These are phyloP conservation scores for Linnaemya tessellans DNA, from an alignment of 2,888 invertebrate species.

Conservation along the genomic window DNA sequence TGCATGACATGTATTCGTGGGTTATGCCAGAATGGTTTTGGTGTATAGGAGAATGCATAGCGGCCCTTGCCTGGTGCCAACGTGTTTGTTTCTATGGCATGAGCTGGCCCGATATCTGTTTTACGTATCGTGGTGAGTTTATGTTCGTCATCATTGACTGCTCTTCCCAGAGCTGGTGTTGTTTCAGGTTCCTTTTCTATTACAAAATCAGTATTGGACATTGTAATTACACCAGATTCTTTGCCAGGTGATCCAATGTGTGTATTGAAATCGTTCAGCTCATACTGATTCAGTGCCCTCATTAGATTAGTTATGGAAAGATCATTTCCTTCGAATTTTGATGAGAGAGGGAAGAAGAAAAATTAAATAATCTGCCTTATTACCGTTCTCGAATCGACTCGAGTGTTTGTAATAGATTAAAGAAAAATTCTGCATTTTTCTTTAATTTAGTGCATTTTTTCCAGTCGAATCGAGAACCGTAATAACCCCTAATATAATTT, in stretches of 20 bases:
- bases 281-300: slow-evolving; percentile 79
- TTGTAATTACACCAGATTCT: slow-evolving; percentile 80
- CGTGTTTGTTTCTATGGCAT: slow-evolving; percentile 85
- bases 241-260: slow-evolving; percentile 80
- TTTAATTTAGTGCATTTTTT: too few species aligned
- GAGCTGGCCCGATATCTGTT: slow-evolving; percentile 83
- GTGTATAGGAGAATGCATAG: slow-evolving; percentile 94
- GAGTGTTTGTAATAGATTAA: too few species aligned
- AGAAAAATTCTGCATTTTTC: too few species aligned
- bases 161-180: slow-evolving; percentile 74
- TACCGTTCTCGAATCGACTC: too few species aligned
- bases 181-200: slow-evolving; percentile 79
- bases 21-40: slow-evolving; percentile 90
- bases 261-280: slow-evolving; percentile 78
- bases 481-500: too few species aligned
- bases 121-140: slow-evolving; percentile 81
- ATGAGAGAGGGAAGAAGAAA: neutral
- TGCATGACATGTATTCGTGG: slow-evolving; percentile 91
- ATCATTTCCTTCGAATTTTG: slow-evolving; percentile 79
- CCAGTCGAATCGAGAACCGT: too few species aligned
- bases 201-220: slow-evolving; percentile 81
- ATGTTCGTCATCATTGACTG: slow-evolving; percentile 77
- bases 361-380: neutral
- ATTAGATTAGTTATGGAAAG: slow-evolving; percentile 78
- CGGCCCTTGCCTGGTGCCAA: slow-evolving; percentile 93